Base-by-base conservation (phyloP, 2,797 vertebrate genomes). In the Phyllotis vaccarum region DNA sequence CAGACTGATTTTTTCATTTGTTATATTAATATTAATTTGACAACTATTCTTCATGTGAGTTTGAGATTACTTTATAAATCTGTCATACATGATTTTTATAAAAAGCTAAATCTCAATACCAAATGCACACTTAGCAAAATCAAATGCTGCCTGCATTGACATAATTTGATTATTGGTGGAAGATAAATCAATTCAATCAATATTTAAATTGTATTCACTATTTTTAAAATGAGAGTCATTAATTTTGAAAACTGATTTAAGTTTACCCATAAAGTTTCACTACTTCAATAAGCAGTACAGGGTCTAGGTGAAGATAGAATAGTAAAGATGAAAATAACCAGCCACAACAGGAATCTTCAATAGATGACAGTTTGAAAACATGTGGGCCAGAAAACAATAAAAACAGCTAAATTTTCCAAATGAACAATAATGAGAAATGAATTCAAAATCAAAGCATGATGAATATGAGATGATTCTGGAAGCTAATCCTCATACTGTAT, bases 221-320 rank as follows among this genome's bases (percentile, higher is more conserved):
- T 40, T 6, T 91, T 74, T 46, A 56, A 21, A 76, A 12, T 92
- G 60, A 81, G 46, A 43, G 21, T 58, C 22, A 91, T 9, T 87
- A 17, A 58, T 34, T 89, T 52, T 95, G 91, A 90, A 97, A 95
- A 97, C 80, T 98, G 79, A 93, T 96, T 94, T 93, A 97, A 86
- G 76, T 27, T 79, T 14, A n/a, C 92, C 86, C 93, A 54, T 86
- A 21, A 66, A 66, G 75, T 46, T 93, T 92, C 78, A 94, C 27
- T 0, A 40, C 37, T 52, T 81, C 34, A 27, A 49, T 16, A 76
- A 76, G 95, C 91, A 97, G 70, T 11, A 68, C 52, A 88, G 16
- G 19, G 46, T 27, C 34, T 0, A 0, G 56, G 93, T 90, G 86
- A 89, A 27, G 11, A 93, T 82, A 95, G 90, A 96, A 94, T 76